phyloP scores from a whole-genome alignment of 2,113 vertebrate genomes.

The Fulica atra region DNA sequence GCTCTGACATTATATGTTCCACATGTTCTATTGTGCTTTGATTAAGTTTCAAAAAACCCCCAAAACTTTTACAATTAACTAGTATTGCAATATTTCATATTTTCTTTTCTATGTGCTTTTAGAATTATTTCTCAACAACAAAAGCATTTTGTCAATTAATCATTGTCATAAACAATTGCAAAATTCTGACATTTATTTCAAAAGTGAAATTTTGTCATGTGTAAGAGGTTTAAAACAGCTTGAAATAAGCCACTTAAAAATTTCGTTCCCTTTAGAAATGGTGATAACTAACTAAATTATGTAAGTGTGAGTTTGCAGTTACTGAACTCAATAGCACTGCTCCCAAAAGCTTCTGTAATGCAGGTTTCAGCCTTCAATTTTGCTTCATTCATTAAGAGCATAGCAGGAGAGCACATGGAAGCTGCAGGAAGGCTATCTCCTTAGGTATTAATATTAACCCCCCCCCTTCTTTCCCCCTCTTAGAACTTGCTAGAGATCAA shows the following conservation, averaged over 20 bases:
- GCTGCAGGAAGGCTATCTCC: not conserved
- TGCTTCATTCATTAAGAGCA: not conserved
- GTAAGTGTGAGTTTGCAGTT: not conserved
- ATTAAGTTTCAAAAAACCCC: not conserved
- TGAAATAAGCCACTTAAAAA: not conserved
- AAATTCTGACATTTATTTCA: not conserved
- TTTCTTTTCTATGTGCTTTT: not conserved
- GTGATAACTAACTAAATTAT: not conserved
- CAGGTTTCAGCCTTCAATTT: not conserved
- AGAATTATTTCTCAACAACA: not conserved
- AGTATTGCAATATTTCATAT: not conserved
- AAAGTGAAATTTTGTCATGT: not conserved
- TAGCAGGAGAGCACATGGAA: not conserved
- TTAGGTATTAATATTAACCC: not conserved
- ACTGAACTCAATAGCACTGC: not conserved
- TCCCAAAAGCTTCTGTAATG: not conserved
- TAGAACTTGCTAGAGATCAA: not conserved
- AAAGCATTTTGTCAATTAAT: not conserved
- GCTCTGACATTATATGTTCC: not conserved
- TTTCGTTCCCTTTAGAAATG: not conserved
- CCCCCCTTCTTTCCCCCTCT: rapidly evolving
- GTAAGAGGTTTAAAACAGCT: not conserved
- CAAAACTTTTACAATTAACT: not conserved
- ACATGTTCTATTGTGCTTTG: not conserved
- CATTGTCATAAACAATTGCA: not conserved